Base-by-base conservation (phyloP, 2,888 invertebrate genomes). In the Neoitamus cyanurus region DNA sequence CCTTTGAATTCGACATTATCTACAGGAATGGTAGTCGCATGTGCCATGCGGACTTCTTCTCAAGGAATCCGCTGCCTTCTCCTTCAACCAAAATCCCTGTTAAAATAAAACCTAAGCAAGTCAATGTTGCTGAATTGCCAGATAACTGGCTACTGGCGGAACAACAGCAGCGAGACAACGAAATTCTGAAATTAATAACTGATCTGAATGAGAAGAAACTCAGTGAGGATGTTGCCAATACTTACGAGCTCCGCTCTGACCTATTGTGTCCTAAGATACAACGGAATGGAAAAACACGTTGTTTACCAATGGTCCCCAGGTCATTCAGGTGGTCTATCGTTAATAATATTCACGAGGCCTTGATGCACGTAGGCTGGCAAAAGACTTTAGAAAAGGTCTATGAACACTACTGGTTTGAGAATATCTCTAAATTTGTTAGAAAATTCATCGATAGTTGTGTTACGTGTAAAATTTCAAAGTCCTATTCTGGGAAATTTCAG, bases 341-440 rank as follows among this genome's bases (percentile, higher is more conserved):
- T 58, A 58, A 58, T 13, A 58, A 58, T 58, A 13, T 58, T 5
- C 58, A 58, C 13, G 58, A 58, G 11, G n/a, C 9, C 5, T 34
- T 70, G 6, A 69, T 84, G 31, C 86, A 86, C 84, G 85, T 86
- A 70, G 77, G 78, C 2, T 25, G 83, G 4, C 85, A 86, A n/a
- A 86, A 89, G 87, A 4, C 68, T 87, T 0, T 88, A 88, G 36
- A 87, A 84, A n/a, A 88, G 88, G 7, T 88, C 87, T 15, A 85
- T 0, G 87, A 88, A 31, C 85, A 87, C 7, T 92, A 90, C 86
- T 92, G 90, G 90, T 91, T 91, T 83, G 88, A 88, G 89, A 34
- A 34, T 7, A 34, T 34, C 6, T 34, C 34, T 34, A 34, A 34
- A 9, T 34, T 34, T 72, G 88, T 90, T 1, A 87, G 88, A 69